A percentile compares a stretch with the other conserved stretches of the same genome.
Evolutionary conservation across 2,888 invertebrate genomes (phyloP).

Genomic region (Dynastes grantii): DNA sequence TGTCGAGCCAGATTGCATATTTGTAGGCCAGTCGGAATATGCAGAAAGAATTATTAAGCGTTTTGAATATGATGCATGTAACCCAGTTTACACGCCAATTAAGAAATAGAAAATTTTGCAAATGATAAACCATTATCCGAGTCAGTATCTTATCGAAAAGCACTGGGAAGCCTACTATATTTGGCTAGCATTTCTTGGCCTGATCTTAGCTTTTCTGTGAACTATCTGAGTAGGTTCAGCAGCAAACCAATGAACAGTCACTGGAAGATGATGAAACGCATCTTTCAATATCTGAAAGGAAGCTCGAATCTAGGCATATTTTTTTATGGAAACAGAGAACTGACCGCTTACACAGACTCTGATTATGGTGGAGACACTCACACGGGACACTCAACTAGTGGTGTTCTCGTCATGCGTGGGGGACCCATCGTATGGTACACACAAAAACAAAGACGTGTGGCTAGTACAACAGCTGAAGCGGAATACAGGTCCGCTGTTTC

Average conservation of each 20-base stretch:
- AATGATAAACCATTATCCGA: background rate
- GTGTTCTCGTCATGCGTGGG: too few species aligned
- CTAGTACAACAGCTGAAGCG: background rate
- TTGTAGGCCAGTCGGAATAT: background rate
- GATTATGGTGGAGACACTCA: conserved; percentile 26
- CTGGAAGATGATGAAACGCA: conserved; percentile 48
- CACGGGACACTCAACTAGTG: background rate
- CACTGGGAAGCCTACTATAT: conserved; percentile 55
- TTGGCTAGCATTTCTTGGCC: conserved; percentile 54
- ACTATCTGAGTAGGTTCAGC: conserved; percentile 5
- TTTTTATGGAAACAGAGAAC: background rate
- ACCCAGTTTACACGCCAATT: too few species aligned
- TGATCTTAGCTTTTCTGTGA: conserved; percentile 53
- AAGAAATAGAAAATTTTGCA: too few species aligned
- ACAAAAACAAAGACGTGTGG: background rate
- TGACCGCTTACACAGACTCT: conserved; percentile 12
- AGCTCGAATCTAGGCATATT: conserved; percentile 29
- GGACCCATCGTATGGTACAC: background rate
- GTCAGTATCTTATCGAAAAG: conserved; percentile 54
- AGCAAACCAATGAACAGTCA: conserved; percentile 12
- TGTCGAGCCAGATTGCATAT: background rate
- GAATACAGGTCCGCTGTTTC: background rate
- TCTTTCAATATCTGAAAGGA: conserved; percentile 52
- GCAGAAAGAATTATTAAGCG: background rate
- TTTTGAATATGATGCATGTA: too few species aligned